phyloP scores from a whole-genome alignment of 2,888 invertebrate species.

The Azorinus chamasolen region DNA sequence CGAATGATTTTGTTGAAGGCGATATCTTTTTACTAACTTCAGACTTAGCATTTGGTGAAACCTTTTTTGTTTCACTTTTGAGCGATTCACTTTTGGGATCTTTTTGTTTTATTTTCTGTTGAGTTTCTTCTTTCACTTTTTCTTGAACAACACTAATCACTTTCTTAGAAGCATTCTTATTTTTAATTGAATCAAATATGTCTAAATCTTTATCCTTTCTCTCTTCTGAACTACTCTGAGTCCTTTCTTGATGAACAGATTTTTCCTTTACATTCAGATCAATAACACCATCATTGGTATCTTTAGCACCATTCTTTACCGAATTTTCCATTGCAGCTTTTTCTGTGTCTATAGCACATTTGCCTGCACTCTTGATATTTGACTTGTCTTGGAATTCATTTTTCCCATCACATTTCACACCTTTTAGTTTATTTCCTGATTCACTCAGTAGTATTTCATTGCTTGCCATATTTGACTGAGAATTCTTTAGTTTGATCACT shows the following conservation, averaged over 20 bases:
- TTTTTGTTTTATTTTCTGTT: conserved; percentile 4
- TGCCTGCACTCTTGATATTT: neutral
- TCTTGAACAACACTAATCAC: no score
- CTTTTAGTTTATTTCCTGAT: no score
- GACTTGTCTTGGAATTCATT: no score
- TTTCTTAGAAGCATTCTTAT: no score
- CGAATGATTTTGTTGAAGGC: conserved; percentile 42
- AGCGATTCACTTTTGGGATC: conserved; percentile 20
- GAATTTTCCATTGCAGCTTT: neutral
- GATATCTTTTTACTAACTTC: conserved; percentile 41
- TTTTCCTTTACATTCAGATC: conserved; percentile 34
- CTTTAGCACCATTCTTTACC: conserved; percentile 31
- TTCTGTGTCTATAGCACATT: conserved; percentile 2
- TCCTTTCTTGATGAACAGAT: neutral
- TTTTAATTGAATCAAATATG: no score
- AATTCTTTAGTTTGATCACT: no score
- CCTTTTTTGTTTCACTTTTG: conserved; percentile 4
- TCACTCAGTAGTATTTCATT: no score
- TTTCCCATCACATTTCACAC: no score
- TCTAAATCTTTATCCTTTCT: conserved; percentile 17
- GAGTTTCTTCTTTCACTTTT: conserved; percentile 12
- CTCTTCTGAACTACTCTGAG: conserved; percentile 42
- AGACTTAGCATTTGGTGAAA: conserved; percentile 49
- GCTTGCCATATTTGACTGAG: no score
- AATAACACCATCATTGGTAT: neutral